Percentiles rank a stretch among this genome's conserved stretches.
These are phyloP conservation scores for Burhinus oedicnemus DNA, from an alignment of 2,113 vertebrate genomes.

Conservation along the genomic window DNA sequence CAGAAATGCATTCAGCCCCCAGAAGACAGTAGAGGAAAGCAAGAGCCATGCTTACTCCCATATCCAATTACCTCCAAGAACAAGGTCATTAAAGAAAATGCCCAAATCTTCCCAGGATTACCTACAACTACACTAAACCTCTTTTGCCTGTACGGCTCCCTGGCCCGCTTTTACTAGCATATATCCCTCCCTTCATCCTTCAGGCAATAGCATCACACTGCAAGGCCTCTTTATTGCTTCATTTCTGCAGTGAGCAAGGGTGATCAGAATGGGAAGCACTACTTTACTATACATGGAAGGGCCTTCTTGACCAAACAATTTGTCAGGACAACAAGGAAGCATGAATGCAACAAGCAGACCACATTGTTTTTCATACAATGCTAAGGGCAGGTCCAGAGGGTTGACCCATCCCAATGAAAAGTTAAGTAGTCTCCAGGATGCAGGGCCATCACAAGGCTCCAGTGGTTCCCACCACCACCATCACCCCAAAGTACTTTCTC, in stretches of 20 bases:
- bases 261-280: not conserved
- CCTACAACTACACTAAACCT: not conserved
- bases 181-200: not conserved
- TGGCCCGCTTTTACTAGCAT: not conserved
- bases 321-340: not conserved
- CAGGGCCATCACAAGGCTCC: not conserved
- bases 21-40: not conserved
- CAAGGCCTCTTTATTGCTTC: not conserved
- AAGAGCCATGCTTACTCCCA: not conserved
- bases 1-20: not conserved
- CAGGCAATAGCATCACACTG: not conserved
- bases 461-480: not conserved
- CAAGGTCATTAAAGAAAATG: rapidly evolving
- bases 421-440: not conserved
- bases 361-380: not conserved
- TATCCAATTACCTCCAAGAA: not conserved
- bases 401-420: not conserved
- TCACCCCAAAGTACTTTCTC: not conserved
- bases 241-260: not conserved
- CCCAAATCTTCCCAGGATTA: not conserved
- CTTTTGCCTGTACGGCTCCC: not conserved
- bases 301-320: not conserved
- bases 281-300: not conserved
- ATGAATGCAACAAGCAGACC: not conserved
- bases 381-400: not conserved